Conservation (phyloP, 2,888 invertebrate genomes). For the Halictus ligatus region DNA sequence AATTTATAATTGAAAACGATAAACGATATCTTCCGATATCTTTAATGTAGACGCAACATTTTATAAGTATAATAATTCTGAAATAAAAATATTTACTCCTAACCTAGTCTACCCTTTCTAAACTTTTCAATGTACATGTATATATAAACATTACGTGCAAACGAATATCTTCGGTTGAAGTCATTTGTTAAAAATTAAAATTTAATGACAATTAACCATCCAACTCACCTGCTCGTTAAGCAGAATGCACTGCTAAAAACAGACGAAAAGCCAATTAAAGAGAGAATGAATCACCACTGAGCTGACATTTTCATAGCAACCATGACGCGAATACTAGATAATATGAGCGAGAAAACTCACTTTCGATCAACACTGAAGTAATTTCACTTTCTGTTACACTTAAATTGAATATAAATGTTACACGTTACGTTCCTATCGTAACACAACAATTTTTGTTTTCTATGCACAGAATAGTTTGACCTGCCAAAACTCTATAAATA, state of each 20-base stretch:
- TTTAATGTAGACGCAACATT: conserved; percentile 13
- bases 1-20: background rate
- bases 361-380: conserved; percentile 43
- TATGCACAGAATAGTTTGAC: conserved; percentile 43
- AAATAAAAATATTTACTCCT: conserved; percentile 52
- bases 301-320: conserved; percentile 76
- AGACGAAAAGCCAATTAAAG: conserved; percentile 58
- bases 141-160: conserved; percentile 12
- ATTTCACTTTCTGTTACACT: conserved; percentile 23
- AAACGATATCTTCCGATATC: background rate
- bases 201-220: conserved; percentile 5
- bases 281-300: conserved; percentile 76
- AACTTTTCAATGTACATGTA: conserved; percentile 40
- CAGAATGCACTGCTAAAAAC: conserved; percentile 59
- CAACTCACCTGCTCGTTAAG: conserved; percentile 67
- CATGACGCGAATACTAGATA: conserved; percentile 62
- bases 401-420: conserved; percentile 29
- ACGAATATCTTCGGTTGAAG: background rate
- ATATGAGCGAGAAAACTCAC: conserved; percentile 60
- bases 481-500: conserved; percentile 70
- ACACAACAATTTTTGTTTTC: conserved; percentile 52
- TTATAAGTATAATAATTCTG: background rate
- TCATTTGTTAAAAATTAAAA: conserved; percentile 11
- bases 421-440: conserved; percentile 40
- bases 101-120: conserved; percentile 60